These are phyloP conservation scores for Oconnorella tubifera DNA, from an alignment of 2,888 invertebrate genomes.

Conservation along the genomic window DNA sequence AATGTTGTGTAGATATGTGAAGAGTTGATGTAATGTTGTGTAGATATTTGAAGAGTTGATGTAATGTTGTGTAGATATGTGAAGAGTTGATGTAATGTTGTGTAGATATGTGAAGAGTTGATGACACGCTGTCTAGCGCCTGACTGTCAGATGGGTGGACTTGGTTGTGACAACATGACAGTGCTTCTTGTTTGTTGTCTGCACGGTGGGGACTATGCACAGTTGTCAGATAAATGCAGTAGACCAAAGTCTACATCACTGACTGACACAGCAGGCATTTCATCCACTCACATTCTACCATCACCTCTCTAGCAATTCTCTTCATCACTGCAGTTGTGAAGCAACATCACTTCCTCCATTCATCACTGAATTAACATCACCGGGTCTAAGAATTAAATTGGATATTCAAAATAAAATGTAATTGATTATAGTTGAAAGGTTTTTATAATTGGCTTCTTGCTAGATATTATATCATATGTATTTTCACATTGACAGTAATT, in stretches of 20 bases:
- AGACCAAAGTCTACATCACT: neutral
- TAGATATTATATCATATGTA: too few relatives aligned
- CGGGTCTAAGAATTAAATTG: too few relatives aligned
- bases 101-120: slow-evolving; percentile 83
- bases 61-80: neutral
- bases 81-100: neutral
- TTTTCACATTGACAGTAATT: too few relatives aligned
- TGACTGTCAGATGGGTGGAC: slow-evolving; percentile 91
- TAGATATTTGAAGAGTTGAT: neutral
- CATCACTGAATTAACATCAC: too few relatives aligned
- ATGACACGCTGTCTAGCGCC: slow-evolving; percentile 92
- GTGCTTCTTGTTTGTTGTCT: slow-evolving; percentile 81
- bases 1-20: neutral
- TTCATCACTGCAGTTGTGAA: too few relatives aligned
- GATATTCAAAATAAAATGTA: too few relatives aligned
- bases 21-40: neutral
- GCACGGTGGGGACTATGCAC: slow-evolving; percentile 57
- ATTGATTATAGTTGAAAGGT: too few relatives aligned
- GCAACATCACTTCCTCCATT: neutral
- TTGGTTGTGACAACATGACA: slow-evolving; percentile 99
- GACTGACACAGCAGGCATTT: neutral
- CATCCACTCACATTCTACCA: too few relatives aligned
- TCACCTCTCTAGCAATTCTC: too few relatives aligned
- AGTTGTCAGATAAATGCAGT: slow-evolving; percentile 51
- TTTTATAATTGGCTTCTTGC: too few relatives aligned